Evolutionary conservation across 2,113 vertebrate species (phyloP).

Genomic region (Guaruba guarouba): DNA sequence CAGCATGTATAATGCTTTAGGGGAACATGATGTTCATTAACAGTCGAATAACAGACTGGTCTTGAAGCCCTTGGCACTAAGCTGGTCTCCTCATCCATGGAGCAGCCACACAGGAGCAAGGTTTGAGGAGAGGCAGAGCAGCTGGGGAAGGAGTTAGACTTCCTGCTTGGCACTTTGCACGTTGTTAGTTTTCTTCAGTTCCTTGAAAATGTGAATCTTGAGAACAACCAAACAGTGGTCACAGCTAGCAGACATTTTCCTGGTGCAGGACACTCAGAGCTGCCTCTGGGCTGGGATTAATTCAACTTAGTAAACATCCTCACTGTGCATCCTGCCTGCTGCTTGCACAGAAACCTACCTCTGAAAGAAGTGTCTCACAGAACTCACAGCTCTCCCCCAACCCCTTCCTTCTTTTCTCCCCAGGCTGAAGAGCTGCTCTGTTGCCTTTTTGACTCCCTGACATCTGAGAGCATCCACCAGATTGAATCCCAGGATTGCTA

Average conservation of each 20-base stretch:
- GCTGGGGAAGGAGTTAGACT: background rate
- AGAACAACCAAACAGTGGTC: background rate
- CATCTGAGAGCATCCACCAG: constrained; percentile 55
- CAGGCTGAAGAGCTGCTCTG: constrained; percentile 72
- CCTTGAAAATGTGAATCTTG: background rate
- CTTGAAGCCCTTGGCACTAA: background rate
- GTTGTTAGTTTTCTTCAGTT: background rate
- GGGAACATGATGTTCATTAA: background rate
- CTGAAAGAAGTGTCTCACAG: background rate
- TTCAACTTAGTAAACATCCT: background rate
- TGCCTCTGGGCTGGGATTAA: background rate
- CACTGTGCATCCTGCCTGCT: background rate
- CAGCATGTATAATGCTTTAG: background rate
- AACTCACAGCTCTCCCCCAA: background rate
- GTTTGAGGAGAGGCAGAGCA: background rate
- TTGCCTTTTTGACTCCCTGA: constrained; percentile 68
- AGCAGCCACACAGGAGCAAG: background rate
- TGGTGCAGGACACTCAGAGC: background rate
- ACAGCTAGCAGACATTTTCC: background rate
- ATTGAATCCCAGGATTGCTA: constrained; percentile 18
- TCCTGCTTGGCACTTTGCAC: background rate
- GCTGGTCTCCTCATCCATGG: background rate
- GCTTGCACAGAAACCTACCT: background rate
- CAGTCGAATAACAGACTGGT: background rate
- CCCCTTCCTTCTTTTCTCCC: background rate